A percentile compares a stretch with the other conserved stretches of the same genome.
phyloP scores from a whole-genome alignment of 1,140 invertebrate genomes.

The Laupala kohalensis region DNA sequence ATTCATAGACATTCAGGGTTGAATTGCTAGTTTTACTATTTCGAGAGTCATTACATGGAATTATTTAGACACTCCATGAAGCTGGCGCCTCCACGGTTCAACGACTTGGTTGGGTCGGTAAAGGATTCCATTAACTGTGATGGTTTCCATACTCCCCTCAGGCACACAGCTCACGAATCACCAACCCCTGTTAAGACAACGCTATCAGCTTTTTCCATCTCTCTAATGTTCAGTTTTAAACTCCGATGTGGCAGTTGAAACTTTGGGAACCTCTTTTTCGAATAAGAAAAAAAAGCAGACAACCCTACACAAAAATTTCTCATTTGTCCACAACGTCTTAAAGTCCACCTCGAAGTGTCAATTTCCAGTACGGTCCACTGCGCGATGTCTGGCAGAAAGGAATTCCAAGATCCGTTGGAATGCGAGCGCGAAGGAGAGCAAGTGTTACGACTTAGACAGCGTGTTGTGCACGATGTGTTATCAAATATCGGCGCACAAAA shows the following conservation, averaged over 20 bases:
- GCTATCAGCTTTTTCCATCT: neutral
- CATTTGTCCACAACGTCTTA: neutral
- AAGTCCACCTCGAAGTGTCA: neutral
- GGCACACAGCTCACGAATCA: too few relatives aligned
- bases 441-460: neutral
- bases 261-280: neutral
- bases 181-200: neutral
- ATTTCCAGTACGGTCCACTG: neutral
- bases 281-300: too few relatives aligned
- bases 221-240: neutral
- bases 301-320: neutral
- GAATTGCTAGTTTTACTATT: too few relatives aligned
- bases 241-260: neutral
- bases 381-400: neutral
- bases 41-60: too few relatives aligned
- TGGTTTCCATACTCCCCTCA: too few relatives aligned
- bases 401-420: neutral
- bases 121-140: too few relatives aligned
- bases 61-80: too few relatives aligned
- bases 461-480: neutral
- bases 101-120: too few relatives aligned
- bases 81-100: too few relatives aligned
- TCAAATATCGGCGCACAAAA: neutral
- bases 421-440: neutral
- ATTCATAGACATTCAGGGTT: too few relatives aligned